Evolutionary conservation across 2,113 vertebrate genomes (phyloP).

Genomic region (Lethenteron camtschaticum): DNA sequence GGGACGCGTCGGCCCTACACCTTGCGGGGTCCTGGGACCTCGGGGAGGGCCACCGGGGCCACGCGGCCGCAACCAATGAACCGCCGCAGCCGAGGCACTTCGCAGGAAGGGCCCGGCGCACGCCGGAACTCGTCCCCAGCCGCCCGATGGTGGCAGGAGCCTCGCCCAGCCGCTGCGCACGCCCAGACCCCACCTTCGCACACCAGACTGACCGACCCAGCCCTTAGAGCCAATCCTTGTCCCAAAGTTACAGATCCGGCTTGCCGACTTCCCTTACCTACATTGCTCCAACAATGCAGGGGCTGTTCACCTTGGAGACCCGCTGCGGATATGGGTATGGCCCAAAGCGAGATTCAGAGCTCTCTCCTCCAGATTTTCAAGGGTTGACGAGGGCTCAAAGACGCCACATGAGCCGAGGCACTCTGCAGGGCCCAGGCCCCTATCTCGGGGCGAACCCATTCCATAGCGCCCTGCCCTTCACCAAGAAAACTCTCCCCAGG

Average conservation of each 20-base stretch:
- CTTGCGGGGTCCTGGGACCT: not conserved
- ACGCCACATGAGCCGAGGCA: not conserved
- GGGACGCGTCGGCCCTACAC: not conserved
- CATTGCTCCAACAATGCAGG: not conserved
- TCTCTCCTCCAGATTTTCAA: not conserved
- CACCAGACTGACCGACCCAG: not conserved
- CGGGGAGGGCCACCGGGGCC: not conserved
- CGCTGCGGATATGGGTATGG: not conserved
- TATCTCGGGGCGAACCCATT: conserved; percentile 1
- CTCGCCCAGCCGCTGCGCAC: not conserved
- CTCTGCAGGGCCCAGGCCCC: not conserved
- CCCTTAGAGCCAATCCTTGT: conserved; percentile 5
- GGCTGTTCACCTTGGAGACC: not conserved
- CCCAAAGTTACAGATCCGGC: not conserved
- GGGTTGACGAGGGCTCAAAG: not conserved
- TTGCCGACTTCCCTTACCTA: not conserved
- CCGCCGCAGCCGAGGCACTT: not conserved
- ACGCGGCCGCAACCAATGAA: not conserved
- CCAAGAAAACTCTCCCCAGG: not conserved
- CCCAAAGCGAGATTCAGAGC: not conserved
- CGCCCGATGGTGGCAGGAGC: not conserved
- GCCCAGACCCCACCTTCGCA: not conserved
- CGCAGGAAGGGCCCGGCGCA: not conserved
- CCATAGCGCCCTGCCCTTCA: not conserved
- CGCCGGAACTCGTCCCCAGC: not conserved